Evolutionary conservation across 2,797 vertebrate species (phyloP).

Genomic region (Alectoris magna): DNA sequence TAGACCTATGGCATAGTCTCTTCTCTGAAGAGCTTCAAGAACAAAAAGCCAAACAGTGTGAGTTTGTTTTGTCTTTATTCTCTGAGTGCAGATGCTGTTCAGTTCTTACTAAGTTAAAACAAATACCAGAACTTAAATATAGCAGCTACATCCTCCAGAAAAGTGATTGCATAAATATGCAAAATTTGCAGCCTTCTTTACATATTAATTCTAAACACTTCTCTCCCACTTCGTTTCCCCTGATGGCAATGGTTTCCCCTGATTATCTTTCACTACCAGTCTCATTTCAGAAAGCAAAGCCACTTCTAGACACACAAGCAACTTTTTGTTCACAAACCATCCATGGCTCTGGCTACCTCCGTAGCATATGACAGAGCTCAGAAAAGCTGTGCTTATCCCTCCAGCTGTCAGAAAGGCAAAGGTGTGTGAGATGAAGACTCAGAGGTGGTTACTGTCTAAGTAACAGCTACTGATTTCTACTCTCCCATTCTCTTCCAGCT

Average conservation of each 20-base stretch:
- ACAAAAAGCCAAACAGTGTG: neutral
- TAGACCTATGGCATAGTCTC: neutral
- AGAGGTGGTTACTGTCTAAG: neutral
- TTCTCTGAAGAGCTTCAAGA: neutral
- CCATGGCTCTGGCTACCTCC: neutral
- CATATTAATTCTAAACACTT: neutral
- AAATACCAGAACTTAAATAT: slow-evolving; percentile 46
- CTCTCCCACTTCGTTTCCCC: neutral
- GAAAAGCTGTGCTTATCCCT: neutral
- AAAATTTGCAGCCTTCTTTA: slow-evolving; percentile 9
- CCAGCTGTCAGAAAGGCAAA: neutral
- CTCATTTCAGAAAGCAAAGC: slow-evolving; percentile 3
- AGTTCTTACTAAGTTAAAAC: slow-evolving; percentile 53
- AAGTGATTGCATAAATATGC: slow-evolving; percentile 51
- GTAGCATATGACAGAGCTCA: neutral
- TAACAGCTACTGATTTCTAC: neutral
- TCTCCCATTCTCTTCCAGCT: neutral
- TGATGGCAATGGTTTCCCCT: neutral
- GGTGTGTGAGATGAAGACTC: neutral
- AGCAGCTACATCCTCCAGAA: slow-evolving; percentile 38
- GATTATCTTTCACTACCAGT: neutral
- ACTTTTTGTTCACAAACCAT: neutral
- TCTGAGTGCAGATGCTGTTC: slow-evolving; percentile 20
- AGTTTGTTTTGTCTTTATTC: slow-evolving; percentile 51
- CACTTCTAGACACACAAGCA: neutral